Conservation (phyloP, 2,888 invertebrate genomes). For the Cactoblastis cactorum region DNA sequence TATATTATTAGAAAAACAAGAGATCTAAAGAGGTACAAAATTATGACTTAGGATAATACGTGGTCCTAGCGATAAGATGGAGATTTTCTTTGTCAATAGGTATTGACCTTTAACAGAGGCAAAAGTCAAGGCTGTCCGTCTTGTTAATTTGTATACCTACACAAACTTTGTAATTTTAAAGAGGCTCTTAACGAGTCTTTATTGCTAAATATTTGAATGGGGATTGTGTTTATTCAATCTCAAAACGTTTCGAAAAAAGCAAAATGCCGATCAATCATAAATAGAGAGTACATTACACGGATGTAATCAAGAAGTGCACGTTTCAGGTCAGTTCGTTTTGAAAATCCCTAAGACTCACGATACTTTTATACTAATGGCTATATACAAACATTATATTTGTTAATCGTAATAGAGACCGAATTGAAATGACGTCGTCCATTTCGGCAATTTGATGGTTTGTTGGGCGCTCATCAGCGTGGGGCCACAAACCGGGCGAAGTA, state of each 20-base stretch:
- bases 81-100: neutral
- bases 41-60: too few species aligned
- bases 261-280: too few species aligned
- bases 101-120: neutral
- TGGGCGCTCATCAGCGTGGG: slow-evolving; percentile 9
- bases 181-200: neutral
- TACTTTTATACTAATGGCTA: neutral
- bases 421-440: slow-evolving; percentile 3
- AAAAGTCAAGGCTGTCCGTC: neutral
- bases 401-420: neutral
- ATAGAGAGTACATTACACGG: too few species aligned
- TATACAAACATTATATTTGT: neutral
- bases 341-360: too few species aligned
- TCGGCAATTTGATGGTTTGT: neutral
- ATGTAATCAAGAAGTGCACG: too few species aligned
- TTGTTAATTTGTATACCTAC: neutral
- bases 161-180: neutral
- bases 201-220: neutral
- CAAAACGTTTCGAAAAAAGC: too few species aligned
- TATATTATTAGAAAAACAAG: too few species aligned
- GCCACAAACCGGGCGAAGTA: neutral
- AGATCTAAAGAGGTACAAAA: too few species aligned
- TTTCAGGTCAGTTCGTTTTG: too few species aligned
- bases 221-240: too few species aligned
- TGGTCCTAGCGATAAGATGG: neutral